Conservation (phyloP, 2,888 invertebrate species). For the Trichopria drosophilae region DNA sequence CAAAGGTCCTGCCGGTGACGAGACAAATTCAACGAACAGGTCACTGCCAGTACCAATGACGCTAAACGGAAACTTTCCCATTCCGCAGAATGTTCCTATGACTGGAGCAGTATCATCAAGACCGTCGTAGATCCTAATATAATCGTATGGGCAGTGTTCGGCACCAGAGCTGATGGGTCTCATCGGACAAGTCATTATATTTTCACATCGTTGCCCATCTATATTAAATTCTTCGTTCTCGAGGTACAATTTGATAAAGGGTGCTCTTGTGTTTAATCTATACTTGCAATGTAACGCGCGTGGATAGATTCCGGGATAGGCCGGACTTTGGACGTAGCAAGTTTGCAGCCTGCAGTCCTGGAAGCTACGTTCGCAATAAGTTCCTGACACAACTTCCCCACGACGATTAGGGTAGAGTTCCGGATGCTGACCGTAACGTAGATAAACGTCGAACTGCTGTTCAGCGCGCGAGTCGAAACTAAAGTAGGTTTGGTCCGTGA, state of each 20-base stretch:
- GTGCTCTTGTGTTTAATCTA: slow-evolving; percentile 82
- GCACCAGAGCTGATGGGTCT: slow-evolving; percentile 85
- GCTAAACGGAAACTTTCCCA: slow-evolving; percentile 92
- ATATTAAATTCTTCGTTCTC: slow-evolving; percentile 94
- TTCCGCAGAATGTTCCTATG: slow-evolving; percentile 83
- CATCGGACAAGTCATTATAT: slow-evolving; percentile 94
- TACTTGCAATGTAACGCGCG: slow-evolving; percentile 89
- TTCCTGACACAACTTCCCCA: slow-evolving; percentile 86
- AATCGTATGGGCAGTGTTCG: slow-evolving; percentile 88
- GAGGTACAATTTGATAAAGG: slow-evolving; percentile 88
- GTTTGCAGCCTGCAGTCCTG: slow-evolving; percentile 86
- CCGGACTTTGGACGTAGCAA: slow-evolving; percentile 91
- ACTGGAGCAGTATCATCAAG: slow-evolving; percentile 84
- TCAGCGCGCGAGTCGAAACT: slow-evolving; percentile 86
- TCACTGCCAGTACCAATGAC: slow-evolving; percentile 91
- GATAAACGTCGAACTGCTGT: slow-evolving; percentile 87
- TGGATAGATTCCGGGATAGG: slow-evolving; percentile 90
- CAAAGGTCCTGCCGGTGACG: slow-evolving; percentile 85
- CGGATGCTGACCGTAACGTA: slow-evolving; percentile 91
- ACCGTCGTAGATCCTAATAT: slow-evolving; percentile 87
- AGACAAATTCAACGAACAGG: slow-evolving; percentile 85
- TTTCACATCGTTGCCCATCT: slow-evolving; percentile 90
- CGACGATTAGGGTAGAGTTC: slow-evolving; percentile 88
- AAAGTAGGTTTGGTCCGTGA: slow-evolving; percentile 88
- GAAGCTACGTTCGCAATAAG: slow-evolving; percentile 86